Evolutionary conservation across 2,797 vertebrate species (phyloP).

Genomic region (Microctenopoma lineatum): DNA sequence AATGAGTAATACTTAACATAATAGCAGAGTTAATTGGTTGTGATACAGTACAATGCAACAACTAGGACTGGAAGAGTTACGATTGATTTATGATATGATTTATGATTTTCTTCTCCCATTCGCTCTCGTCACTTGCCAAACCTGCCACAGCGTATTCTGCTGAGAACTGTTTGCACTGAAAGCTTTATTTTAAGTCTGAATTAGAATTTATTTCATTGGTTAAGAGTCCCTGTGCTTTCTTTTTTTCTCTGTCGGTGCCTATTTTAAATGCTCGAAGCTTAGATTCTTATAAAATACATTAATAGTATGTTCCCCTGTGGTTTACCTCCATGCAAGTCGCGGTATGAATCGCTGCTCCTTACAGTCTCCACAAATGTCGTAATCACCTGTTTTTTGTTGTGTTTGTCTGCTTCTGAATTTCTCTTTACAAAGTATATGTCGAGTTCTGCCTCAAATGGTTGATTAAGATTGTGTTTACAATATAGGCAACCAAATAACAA

Average conservation of each 20-base stretch:
- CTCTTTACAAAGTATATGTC: constrained; percentile 22
- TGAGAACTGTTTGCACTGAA: constrained; percentile 10
- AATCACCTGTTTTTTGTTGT: constrained; percentile 31
- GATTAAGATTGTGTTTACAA: constrained; percentile 57
- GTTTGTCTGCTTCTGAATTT: constrained; percentile 10
- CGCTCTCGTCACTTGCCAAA: constrained; percentile 40
- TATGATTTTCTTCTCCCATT: constrained; percentile 42
- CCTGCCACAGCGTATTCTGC: constrained; percentile 6
- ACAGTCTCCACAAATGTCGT: constrained; percentile 4
- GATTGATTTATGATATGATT: neutral
- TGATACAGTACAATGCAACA: constrained; percentile 29
- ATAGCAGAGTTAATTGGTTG: constrained; percentile 57
- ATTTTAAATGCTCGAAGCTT: constrained; percentile 51
- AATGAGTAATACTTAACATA: constrained; percentile 65
- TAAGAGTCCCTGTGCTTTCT: constrained; percentile 38
- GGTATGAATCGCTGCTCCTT: constrained; percentile 8
- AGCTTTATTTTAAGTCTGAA: constrained; percentile 2
- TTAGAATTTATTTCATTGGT: constrained; percentile 41
- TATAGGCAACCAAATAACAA: constrained; percentile 44
- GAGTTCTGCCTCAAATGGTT: constrained; percentile 37
- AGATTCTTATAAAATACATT: constrained; percentile 48
- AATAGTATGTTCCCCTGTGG: constrained; percentile 36
- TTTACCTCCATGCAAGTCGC: constrained; percentile 48
- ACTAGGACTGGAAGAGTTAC: constrained; percentile 36
- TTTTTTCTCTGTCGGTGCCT: constrained; percentile 24